A percentile compares a stretch with the other conserved stretches of the same genome.
Evolutionary conservation across 2,113 vertebrate species (phyloP).

Genomic region (Scophthalmus maximus): DNA sequence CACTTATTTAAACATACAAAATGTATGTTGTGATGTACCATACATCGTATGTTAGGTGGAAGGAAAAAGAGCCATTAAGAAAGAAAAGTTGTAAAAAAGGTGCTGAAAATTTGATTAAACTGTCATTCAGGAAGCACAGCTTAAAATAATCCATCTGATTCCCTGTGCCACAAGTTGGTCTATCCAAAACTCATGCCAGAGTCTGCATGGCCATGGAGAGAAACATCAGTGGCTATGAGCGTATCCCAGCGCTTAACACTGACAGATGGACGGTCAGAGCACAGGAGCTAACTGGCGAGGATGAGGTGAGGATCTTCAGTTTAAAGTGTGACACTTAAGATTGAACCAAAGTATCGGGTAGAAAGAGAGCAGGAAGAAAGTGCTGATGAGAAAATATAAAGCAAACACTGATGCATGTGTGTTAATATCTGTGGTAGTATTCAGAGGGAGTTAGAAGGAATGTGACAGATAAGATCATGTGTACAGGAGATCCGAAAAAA

Average conservation of each 20-base stretch:
- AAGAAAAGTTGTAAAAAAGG: too few species aligned
- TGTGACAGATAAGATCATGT: neutral
- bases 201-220: neutral
- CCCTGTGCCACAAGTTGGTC: constrained; percentile 5
- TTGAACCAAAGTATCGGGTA: too few species aligned
- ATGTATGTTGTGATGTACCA: too few species aligned
- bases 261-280: constrained; percentile 51
- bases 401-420: too few species aligned
- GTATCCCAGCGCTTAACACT: constrained; percentile 32
- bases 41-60: too few species aligned
- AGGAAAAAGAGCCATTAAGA: too few species aligned
- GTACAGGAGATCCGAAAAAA: constrained; percentile 14
- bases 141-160: neutral
- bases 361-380: too few species aligned
- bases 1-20: too few species aligned
- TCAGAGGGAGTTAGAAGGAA: neutral
- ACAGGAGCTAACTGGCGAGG: neutral
- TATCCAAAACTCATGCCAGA: neutral
- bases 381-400: too few species aligned
- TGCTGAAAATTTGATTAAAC: too few species aligned
- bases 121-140: too few species aligned
- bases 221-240: constrained; percentile 18
- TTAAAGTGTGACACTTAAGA: too few species aligned
- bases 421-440: neutral
- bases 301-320: neutral